Evolutionary conservation across 35 echinoderm and acorn worm genomes (phyloP).

Genomic region (Heliocidaris erythrogramma): DNA sequence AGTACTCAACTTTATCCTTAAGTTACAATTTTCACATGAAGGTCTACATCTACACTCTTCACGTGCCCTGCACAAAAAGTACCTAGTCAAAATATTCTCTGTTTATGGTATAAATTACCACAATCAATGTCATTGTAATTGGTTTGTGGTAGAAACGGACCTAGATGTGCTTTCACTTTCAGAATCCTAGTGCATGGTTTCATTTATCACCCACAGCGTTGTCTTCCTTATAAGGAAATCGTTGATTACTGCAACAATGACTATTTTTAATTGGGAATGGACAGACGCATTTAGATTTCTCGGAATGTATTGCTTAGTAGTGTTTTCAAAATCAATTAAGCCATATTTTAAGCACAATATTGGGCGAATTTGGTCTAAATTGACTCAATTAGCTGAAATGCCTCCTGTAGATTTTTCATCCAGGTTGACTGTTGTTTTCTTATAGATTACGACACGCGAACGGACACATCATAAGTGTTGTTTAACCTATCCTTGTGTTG

Average conservation of each 20-base stretch:
- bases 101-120: too few species aligned
- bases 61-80: too few species aligned
- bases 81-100: too few species aligned
- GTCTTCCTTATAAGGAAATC: neutral
- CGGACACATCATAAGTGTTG: neutral
- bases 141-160: neutral
- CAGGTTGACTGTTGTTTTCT: neutral
- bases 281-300: neutral
- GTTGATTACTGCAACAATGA: neutral
- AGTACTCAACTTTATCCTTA: too few species aligned
- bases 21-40: too few species aligned
- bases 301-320: neutral
- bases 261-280: neutral
- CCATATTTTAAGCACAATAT: neutral
- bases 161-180: neutral
- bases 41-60: too few species aligned
- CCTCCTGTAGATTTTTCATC: neutral
- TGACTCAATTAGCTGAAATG: neutral
- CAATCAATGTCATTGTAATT: neutral
- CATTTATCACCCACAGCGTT: neutral
- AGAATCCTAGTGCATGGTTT: neutral
- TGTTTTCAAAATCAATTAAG: neutral
- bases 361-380: neutral
- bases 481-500: neutral
- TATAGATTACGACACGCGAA: neutral